Evolutionary conservation across 2,113 vertebrate species (phyloP).

Genomic region (Gallinago undulata): DNA sequence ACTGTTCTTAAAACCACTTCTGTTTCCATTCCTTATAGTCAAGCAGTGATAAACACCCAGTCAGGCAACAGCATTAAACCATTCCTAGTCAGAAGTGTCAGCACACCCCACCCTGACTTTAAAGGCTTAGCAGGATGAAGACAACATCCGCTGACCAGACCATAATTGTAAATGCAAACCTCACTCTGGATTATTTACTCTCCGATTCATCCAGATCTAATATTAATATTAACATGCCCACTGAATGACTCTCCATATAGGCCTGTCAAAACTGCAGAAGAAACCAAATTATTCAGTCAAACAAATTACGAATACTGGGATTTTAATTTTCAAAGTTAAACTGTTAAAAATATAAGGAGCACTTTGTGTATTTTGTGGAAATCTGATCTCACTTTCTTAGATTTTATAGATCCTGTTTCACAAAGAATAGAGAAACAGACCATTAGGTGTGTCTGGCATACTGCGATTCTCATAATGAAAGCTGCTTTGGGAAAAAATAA

Average conservation of each 20-base stretch:
- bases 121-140: neutral
- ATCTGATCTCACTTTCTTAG: neutral
- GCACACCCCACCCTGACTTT: neutral
- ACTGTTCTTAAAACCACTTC: neutral
- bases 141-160: fast-evolving
- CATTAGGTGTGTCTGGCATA: neutral
- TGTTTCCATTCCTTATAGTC: neutral
- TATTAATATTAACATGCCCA: neutral
- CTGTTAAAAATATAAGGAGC: neutral
- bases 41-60: neutral
- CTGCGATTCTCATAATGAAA: neutral
- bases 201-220: neutral
- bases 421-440: neutral
- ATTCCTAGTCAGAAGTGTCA: neutral
- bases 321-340: neutral
- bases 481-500: neutral
- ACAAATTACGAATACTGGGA: neutral
- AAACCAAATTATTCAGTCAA: neutral
- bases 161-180: neutral
- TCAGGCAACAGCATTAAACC: neutral
- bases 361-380: neutral
- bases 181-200: neutral
- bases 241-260: neutral
- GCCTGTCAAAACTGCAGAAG: neutral
- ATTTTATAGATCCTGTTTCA: neutral